Evolutionary conservation across 2,113 vertebrate genomes (phyloP), one percentile per base, ranked within the genome.

Genomic region (Steatornis caripensis): DNA sequence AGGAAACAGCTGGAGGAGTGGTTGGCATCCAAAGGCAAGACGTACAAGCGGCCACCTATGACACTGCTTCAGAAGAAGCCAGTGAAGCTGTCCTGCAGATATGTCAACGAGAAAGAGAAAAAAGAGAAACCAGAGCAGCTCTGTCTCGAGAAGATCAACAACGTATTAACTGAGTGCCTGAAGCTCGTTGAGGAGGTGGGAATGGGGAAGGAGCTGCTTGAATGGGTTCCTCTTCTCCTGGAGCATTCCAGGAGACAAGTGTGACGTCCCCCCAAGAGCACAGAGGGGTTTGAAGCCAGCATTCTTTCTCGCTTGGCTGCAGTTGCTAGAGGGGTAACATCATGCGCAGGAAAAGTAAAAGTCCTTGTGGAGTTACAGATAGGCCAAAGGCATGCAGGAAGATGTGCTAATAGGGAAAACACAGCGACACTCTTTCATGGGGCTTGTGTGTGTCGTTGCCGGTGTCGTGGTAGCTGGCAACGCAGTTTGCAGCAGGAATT

Each of bases 21-120:
- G 99, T 74, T 98, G 43, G 97, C 98, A 55, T 95, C 99, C 34
- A 99, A 98, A 78, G 99, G 99, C 9, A 99, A 98, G 95, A 97
- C 96, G 1, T 99, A 99, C 97, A 99, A 99, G 82, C 98, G 99
- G 10, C 99, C 99, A 0, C 98, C 99, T 0, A 99, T 99, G 99
- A 86, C 22, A 0, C 84, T 98, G 43, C 97, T 97, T 36, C 94
- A 95, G 23, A 98, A 98, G 77, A 87, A 90, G 30, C 87, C 94
- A 20, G 30, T 68, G 32, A 87, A 97, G 51, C 95, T 95, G 41
- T 97, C 98, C 12, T 98, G 98, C 97, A 94, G 97, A 6, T 65
- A 94, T 18, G 95, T 98, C 70, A 97, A 98, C 45, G 95, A 98
- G 51, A 97, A 99, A 55, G 98, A 99, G 4, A 95, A 98, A 34